Evolutionary conservation across 1,140 invertebrate species (phyloP).

Genomic region (Colletes latitarsis): DNA sequence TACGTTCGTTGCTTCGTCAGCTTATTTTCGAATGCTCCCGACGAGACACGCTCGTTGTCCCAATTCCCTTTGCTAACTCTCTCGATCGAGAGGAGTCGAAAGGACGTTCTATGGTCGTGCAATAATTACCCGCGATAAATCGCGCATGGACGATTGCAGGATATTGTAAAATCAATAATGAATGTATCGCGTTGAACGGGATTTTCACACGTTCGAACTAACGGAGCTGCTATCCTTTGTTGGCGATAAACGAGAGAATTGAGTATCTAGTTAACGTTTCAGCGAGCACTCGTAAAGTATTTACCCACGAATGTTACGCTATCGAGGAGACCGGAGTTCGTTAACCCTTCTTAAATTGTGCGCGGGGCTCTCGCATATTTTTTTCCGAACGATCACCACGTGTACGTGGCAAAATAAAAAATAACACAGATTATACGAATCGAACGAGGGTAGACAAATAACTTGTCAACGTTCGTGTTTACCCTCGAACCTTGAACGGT

Average conservation of each 20-base stretch:
- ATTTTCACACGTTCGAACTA: conserved; percentile 35
- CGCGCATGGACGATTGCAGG: conserved; percentile 4
- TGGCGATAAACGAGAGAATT: conserved; percentile 8
- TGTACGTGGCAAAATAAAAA: neutral
- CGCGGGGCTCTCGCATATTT: neutral
- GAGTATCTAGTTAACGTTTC: conserved; percentile 37
- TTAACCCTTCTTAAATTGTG: conserved; percentile 30
- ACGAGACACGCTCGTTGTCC: conserved; percentile 16
- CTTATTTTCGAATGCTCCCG: conserved; percentile 7
- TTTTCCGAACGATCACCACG: too few species aligned
- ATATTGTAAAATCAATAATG: conserved; percentile 22
- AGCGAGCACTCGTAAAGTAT: conserved; percentile 17
- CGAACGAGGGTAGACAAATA: neutral
- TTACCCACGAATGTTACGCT: conserved; percentile 39
- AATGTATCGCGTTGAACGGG: neutral
- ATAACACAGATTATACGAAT: neutral
- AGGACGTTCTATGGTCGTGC: neutral
- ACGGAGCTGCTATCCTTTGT: neutral
- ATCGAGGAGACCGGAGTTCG: conserved; percentile 39
- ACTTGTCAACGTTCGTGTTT: neutral
- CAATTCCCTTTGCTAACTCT: neutral
- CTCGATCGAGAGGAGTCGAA: neutral
- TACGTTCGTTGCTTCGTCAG: neutral
- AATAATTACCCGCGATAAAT: conserved; percentile 32
- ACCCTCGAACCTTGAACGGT: conserved; percentile 42